Percentiles rank a stretch among this genome's conserved stretches.
These are phyloP conservation scores for Elysia chlorotica DNA, from an alignment of 1,140 invertebrate species.

Conservation along the genomic window DNA sequence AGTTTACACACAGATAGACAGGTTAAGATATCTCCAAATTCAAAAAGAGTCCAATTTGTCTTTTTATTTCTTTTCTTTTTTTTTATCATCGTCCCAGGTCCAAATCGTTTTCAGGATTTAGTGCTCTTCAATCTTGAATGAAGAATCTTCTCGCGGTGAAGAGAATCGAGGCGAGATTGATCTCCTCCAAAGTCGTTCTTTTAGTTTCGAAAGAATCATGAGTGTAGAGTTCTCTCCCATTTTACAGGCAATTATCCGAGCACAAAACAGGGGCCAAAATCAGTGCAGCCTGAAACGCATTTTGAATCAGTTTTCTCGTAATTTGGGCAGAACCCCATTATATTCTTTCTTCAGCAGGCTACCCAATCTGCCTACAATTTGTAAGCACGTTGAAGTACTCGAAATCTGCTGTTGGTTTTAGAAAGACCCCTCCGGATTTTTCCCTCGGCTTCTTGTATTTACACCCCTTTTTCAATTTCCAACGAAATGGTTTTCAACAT, in stretches of 20 bases:
- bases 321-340: neutral
- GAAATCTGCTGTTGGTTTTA: constrained; percentile 1
- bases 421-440: neutral
- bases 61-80: neutral
- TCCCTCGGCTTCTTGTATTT: neutral
- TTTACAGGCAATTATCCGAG: constrained; percentile 7
- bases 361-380: neutral
- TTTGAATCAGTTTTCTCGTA: neutral
- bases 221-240: constrained; percentile 1
- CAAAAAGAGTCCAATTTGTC: neutral
- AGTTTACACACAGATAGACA: neutral
- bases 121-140: neutral
- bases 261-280: constrained; percentile 5
- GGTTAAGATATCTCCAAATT: neutral
- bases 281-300: neutral
- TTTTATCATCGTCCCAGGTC: neutral
- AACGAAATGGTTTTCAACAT: neutral
- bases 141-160: neutral
- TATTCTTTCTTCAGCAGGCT: neutral
- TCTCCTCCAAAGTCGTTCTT: neutral
- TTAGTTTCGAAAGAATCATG: neutral
- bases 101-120: neutral
- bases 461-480: neutral
- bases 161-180: neutral
- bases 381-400: neutral